Evolutionary conservation across 1,140 invertebrate genomes (phyloP).

Genomic region (Trichomalopsis sarcophagae): DNA sequence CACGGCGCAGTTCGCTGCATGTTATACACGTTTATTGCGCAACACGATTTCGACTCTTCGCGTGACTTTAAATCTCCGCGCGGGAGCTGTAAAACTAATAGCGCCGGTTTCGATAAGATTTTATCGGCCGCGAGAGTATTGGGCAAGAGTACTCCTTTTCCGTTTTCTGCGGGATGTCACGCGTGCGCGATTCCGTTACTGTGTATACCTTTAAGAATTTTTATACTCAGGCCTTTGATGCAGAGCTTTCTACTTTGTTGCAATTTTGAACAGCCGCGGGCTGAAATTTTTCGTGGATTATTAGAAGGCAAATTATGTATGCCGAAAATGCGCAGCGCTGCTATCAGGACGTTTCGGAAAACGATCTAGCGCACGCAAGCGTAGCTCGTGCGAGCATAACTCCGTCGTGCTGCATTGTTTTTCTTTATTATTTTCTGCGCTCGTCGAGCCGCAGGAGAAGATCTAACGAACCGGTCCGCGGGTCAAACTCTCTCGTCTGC

Average conservation of each 20-base stretch:
- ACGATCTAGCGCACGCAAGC: constrained; percentile 36
- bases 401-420: constrained; percentile 59
- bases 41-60: constrained; percentile 20
- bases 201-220: neutral
- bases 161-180: neutral
- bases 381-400: neutral
- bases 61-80: constrained; percentile 16
- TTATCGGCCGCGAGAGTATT: neutral
- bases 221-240: too few relatives aligned
- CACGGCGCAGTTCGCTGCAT: neutral
- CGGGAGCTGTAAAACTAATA: constrained; percentile 29
- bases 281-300: neutral
- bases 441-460: constrained; percentile 31
- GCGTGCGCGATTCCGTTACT: too few relatives aligned
- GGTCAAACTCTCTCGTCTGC: constrained; percentile 60
- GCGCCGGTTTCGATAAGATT: constrained; percentile 17
- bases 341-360: constrained; percentile 37
- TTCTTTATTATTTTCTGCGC: constrained; percentile 51
- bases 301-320: neutral
- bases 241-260: too few relatives aligned
- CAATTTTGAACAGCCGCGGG: neutral
- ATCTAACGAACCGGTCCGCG: constrained; percentile 69
- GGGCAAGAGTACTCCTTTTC: constrained; percentile 15
- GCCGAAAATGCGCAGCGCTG: neutral
- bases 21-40: neutral